phyloP scores from a whole-genome alignment of 2,888 invertebrate species.

The Glaucopsyche alexis region DNA sequence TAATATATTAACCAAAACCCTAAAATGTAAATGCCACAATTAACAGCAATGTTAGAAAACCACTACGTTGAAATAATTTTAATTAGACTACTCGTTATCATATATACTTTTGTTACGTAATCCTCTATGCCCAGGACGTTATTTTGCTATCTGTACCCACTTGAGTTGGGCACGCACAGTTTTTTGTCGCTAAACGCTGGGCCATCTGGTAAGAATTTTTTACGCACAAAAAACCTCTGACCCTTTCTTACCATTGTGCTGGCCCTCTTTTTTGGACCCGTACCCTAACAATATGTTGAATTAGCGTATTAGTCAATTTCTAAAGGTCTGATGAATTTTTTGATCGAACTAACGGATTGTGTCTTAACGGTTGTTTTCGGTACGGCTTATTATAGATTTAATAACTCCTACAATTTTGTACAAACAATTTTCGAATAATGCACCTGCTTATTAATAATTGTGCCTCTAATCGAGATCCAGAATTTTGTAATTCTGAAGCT shows the following conservation, averaged over 20 bases:
- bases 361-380: conserved; percentile 64
- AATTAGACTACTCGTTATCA: background rate
- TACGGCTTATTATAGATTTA: conserved; percentile 49
- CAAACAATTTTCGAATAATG: conserved; percentile 35
- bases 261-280: conserved; percentile 65
- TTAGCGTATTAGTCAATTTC: conserved; percentile 77
- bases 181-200: conserved; percentile 75
- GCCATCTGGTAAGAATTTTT: conserved; percentile 77
- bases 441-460: conserved; percentile 34
- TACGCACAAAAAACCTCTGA: conserved; percentile 71
- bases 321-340: conserved; percentile 75
- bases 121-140: conserved; percentile 9
- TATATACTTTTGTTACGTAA: background rate
- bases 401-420: conserved; percentile 46
- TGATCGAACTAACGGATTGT: conserved; percentile 76
- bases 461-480: conserved; percentile 35
- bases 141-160: conserved; percentile 57
- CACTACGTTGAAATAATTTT: background rate
- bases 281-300: conserved; percentile 76
- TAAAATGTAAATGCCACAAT: background rate
- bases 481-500: conserved; percentile 51
- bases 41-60: too few species aligned
- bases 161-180: conserved; percentile 71
- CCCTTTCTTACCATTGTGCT: conserved; percentile 78
- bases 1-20: too few species aligned